Base-by-base conservation (phyloP, 2,797 vertebrate species). In the Arvicola amphibius region DNA sequence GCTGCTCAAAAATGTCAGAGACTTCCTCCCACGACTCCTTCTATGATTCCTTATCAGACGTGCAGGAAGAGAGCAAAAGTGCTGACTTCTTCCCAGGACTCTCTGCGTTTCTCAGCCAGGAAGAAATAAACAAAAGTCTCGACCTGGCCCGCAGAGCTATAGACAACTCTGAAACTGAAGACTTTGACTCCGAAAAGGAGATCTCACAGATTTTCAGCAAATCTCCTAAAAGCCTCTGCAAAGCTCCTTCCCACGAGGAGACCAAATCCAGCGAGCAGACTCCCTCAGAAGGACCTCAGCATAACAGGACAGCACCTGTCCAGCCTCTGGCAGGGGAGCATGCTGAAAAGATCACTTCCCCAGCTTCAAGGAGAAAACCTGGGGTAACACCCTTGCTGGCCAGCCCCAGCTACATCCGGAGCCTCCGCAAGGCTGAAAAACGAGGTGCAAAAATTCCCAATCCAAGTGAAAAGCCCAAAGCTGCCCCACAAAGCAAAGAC, bases 101-200 rank as follows among this genome's bases (percentile, higher is more conserved):
- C 19, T 99, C 99, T 90, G 99, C 99, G 78, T 99, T 99, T 97
- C 98, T 99, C 97, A 99, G 98, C 78, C 99, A 99, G 97, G 99
- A 99, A 1, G 99, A 99, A 98, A 99, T 99, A 86, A 98, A 98
- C 96, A 99, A 98, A 94, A 99, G 99, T 94, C 98, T 99, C 97
- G 99, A 99, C 96, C 98, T 99, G 98, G 99, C 99, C 96, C 97
- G 97, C 90, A 99, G 99, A 98, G 99, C 99, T 67, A 99, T 99
- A 97, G 98, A 98, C 59, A 98, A 96, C 95, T 97, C 98, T 8
- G 84, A 96, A 63, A 96, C 98, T 21, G 98, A 99, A 65, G 98
- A 99, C 90, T 97, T 98, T 34, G 98, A 97, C 34, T 95, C 89
- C 37, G 98, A 96, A 65, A 97, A 97, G 79, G 98, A 98, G 73